Evolutionary conservation across 2,797 vertebrate genomes (phyloP).

Genomic region (Galaxias olidus): DNA sequence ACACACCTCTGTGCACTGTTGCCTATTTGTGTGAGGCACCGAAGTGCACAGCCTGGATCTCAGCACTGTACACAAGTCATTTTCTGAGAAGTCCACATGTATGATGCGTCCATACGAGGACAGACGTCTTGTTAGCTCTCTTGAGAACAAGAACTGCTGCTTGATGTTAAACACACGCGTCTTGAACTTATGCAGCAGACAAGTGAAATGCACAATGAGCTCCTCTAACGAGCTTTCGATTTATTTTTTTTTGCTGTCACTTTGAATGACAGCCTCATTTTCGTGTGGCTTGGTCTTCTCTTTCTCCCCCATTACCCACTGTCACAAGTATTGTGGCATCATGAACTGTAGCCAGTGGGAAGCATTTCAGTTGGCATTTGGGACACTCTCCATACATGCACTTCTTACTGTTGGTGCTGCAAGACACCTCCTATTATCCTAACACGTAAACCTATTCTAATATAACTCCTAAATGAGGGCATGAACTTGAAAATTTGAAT

Average conservation of each 20-base stretch:
- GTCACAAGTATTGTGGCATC: slow-evolving; percentile 12
- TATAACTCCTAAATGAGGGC: too few species aligned
- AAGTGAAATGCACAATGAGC: slow-evolving; percentile 12
- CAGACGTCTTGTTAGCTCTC: slow-evolving; percentile 29
- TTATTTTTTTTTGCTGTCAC: slow-evolving; percentile 20
- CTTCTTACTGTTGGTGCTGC: slow-evolving; percentile 26
- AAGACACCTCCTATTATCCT: slow-evolving; percentile 27
- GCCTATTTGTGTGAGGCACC: slow-evolving; percentile 7
- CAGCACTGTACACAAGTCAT: background rate
- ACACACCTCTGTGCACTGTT: slow-evolving; percentile 12
- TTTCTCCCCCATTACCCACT: slow-evolving; percentile 21
- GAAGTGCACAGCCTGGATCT: slow-evolving; percentile 19
- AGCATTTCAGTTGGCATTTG: slow-evolving; percentile 27
- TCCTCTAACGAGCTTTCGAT: slow-evolving; percentile 7
- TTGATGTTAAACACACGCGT: slow-evolving; percentile 25
- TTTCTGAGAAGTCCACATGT: slow-evolving; percentile 24
- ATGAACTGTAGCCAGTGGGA: slow-evolving; percentile 16
- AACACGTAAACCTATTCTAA: too few species aligned
- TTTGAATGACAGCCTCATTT: slow-evolving; percentile 17
- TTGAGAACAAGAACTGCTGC: slow-evolving; percentile 29
- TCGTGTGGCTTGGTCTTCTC: slow-evolving; percentile 8
- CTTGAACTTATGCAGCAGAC: background rate
- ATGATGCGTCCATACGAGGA: slow-evolving; percentile 13
- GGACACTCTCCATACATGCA: slow-evolving; percentile 27
- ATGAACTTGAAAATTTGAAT: too few species aligned